phyloP scores from a whole-genome alignment of 1,140 invertebrate species.

The Scaptomyza graminum region DNA sequence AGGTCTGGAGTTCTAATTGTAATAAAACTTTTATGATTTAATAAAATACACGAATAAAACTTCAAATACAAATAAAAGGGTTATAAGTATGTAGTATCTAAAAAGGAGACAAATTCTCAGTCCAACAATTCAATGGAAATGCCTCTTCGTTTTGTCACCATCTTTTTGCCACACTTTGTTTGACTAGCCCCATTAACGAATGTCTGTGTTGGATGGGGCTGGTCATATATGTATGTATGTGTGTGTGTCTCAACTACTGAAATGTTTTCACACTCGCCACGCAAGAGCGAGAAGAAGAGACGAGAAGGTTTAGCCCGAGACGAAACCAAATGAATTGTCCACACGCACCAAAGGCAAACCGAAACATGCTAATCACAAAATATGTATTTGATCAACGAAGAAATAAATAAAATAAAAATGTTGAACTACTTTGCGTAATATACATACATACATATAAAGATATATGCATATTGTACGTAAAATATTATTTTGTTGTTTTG shows the following conservation, averaged over 20 bases:
- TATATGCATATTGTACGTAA: constrained; percentile 20
- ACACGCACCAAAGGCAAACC: constrained; percentile 30
- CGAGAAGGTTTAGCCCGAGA: not conserved
- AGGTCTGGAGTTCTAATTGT: no score
- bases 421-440: constrained; percentile 25
- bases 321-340: constrained; percentile 20
- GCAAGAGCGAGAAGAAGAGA: not conserved
- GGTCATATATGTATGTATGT: no score
- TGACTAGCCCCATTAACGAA: not conserved
- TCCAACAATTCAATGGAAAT: no score
- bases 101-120: no score
- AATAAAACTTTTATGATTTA: no score
- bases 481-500: constrained; percentile 36
- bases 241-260: not conserved
- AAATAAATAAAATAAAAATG: not conserved
- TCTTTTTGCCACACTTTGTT: not conserved
- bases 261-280: constrained; percentile 9
- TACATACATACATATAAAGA: not conserved
- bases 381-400: constrained; percentile 13
- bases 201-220: not conserved
- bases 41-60: no score
- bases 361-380: constrained; percentile 46
- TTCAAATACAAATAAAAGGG: no score
- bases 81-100: no score
- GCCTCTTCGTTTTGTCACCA: no score